Conservation (phyloP, 2,888 invertebrate species). For the Cremastinae sp. region DNA sequence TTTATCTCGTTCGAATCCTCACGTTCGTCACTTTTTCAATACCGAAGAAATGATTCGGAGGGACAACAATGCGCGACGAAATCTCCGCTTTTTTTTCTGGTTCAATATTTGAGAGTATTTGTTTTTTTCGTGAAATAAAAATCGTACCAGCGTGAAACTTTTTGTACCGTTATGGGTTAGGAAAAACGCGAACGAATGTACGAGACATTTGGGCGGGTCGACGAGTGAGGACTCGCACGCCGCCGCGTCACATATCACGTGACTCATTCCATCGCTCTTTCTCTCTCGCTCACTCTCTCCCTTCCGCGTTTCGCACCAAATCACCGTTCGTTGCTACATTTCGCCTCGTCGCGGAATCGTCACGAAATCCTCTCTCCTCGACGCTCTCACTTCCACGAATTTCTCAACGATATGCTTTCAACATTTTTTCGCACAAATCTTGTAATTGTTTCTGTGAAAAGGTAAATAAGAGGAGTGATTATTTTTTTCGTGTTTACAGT, state of each 20-base stretch:
- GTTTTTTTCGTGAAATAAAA: no score
- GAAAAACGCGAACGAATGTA: conserved; percentile 21
- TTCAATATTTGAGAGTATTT: no score
- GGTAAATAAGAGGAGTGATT: no score
- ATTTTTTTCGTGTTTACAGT: no score
- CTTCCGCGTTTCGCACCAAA: background rate
- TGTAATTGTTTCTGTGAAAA: no score
- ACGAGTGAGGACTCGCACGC: conserved; percentile 68
- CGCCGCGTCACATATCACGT: conserved; percentile 73
- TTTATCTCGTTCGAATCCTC: no score
- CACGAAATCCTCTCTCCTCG: background rate
- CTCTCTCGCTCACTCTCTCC: background rate
- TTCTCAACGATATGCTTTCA: background rate
- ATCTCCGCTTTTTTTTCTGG: no score
- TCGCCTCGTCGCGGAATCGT: background rate
- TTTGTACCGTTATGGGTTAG: background rate
- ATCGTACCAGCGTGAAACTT: no score
- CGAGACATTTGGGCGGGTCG: conserved; percentile 70
- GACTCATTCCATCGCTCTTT: conserved; percentile 46
- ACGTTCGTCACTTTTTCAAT: no score
- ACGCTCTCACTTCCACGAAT: background rate
- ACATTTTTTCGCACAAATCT: no score
- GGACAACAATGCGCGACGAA: no score
- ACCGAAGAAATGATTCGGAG: no score
- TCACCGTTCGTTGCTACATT: background rate